These are phyloP conservation scores for Sebastes itinus DNA, from an alignment of 2,797 vertebrate species.

Conservation along the genomic window DNA sequence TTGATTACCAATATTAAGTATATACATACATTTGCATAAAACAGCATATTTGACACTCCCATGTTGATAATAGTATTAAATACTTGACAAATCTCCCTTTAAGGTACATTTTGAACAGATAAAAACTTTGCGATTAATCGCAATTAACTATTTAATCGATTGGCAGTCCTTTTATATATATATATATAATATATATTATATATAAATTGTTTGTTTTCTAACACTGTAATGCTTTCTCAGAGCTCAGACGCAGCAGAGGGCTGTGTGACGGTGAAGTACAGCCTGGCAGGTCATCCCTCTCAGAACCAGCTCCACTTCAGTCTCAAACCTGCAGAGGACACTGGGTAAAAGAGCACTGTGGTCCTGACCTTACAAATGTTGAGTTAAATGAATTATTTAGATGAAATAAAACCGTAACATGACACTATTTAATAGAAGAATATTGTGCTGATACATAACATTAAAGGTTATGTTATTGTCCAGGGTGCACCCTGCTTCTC, in stretches of 20 bases:
- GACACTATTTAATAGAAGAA: not conserved
- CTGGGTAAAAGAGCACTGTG: constrained; percentile 61
- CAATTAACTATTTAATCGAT: no score
- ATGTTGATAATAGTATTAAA: no score
- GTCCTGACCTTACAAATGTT: not conserved
- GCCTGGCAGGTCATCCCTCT: constrained; percentile 71
- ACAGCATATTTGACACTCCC: no score
- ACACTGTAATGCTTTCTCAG: constrained; percentile 52
- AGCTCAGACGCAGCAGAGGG: constrained; percentile 60
- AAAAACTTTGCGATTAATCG: no score
- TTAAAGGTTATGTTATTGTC: no score
- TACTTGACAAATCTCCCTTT: no score
- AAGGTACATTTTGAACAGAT: no score
- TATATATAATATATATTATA: no score
- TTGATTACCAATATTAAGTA: no score
- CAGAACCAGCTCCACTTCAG: constrained; percentile 76
- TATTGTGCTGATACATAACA: not conserved
- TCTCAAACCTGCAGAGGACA: constrained; percentile 69
- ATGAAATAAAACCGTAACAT: not conserved
- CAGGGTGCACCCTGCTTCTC: no score
- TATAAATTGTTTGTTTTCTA: not conserved
- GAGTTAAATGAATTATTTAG: not conserved
- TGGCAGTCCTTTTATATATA: no score
- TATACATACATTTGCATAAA: no score
- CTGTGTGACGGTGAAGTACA: constrained; percentile 78